A percentile compares a stretch with the other conserved stretches of the same genome.
phyloP scores from a whole-genome alignment of 2,888 invertebrate species.

The Dasypogon diadema region DNA sequence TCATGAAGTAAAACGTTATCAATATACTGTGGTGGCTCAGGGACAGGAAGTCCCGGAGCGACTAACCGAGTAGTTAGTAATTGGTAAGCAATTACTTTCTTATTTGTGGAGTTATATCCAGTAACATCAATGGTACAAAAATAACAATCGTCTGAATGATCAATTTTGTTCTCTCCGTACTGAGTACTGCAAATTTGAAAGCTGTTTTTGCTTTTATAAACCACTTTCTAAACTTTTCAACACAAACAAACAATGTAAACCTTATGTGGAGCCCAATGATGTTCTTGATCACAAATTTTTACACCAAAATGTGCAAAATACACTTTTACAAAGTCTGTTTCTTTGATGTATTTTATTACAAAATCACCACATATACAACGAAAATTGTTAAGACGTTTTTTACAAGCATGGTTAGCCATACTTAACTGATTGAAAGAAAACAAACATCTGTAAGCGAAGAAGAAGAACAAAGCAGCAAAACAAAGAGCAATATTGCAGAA shows the following conservation, averaged over 20 bases:
- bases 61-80: neutral
- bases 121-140: neutral
- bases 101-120: neutral
- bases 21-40: neutral
- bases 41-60: neutral
- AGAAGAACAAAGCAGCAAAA: neutral
- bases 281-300: neutral
- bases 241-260: neutral
- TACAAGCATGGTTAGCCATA: neutral
- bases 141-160: neutral
- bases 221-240: neutral
- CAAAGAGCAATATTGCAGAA: neutral
- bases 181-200: no score
- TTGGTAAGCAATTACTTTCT: neutral
- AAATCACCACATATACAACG: neutral
- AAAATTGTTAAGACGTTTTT: neutral
- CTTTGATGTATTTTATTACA: neutral
- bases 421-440: neutral
- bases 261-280: neutral
- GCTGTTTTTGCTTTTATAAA: neutral
- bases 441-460: neutral
- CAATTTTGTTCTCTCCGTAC: neutral
- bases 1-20: constrained; percentile 4
- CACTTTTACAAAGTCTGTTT: neutral
- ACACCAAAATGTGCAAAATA: neutral